Percentiles rank a stretch among this genome's conserved stretches.
phyloP scores from a whole-genome alignment of 1,140 invertebrate genomes.

The Drosophila bifasciata region DNA sequence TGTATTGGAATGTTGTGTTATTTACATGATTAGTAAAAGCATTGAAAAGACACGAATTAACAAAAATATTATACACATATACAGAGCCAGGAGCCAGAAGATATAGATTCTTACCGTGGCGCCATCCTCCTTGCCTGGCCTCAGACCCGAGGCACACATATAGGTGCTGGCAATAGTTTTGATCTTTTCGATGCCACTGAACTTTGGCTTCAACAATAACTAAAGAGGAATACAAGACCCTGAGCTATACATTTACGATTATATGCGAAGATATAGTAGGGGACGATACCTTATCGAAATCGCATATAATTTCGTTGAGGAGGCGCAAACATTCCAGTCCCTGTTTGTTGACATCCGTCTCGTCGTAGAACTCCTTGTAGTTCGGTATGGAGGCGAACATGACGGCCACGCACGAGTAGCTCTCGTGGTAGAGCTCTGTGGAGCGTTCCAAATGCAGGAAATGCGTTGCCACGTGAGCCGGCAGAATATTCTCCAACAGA shows the following conservation, averaged over 20 bases:
- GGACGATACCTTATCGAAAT: slow-evolving; percentile 95
- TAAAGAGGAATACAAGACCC: slow-evolving; percentile 48
- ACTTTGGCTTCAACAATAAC: slow-evolving; percentile 96
- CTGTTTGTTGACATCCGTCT: slow-evolving; percentile 98
- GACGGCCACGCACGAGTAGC: slow-evolving; percentile 96
- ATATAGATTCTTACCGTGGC: slow-evolving; percentile 85
- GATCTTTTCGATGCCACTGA: slow-evolving; percentile 98
- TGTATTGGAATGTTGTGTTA: slow-evolving; percentile 43
- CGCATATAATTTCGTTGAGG: slow-evolving; percentile 99
- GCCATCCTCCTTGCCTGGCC: slow-evolving; percentile 92
- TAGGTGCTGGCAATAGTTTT: slow-evolving; percentile 99
- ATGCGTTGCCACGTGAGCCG: slow-evolving; percentile 97
- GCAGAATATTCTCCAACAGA: slow-evolving; percentile 97
- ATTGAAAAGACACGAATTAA: slow-evolving; percentile 60
- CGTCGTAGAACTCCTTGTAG: slow-evolving; percentile 99
- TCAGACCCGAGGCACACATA: slow-evolving; percentile 97
- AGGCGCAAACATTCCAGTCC: slow-evolving; percentile 97
- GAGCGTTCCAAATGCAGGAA: slow-evolving; percentile 88
- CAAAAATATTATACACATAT: slow-evolving; percentile 12
- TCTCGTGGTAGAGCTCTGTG: slow-evolving; percentile 96
- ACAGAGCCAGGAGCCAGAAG: neutral
- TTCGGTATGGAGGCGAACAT: slow-evolving; percentile 99
- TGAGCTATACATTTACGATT: too few relatives aligned
- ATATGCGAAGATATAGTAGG: neutral
- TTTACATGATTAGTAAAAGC: slow-evolving; percentile 71